Conservation (phyloP, 2,113 vertebrate genomes). For the Fregata magnificens region DNA sequence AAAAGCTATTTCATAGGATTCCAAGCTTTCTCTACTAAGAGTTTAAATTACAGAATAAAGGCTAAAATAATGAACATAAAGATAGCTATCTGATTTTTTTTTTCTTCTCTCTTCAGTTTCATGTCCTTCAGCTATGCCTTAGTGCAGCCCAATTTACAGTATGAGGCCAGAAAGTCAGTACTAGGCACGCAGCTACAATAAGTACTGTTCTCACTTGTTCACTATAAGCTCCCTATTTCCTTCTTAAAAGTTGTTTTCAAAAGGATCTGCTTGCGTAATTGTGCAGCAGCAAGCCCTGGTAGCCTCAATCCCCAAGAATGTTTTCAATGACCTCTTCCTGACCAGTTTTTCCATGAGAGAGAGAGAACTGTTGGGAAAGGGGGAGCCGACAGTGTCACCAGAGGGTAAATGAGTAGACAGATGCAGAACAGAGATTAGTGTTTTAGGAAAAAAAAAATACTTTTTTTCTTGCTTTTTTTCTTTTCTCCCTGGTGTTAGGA, state of each 20-base stretch:
- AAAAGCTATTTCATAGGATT: background rate
- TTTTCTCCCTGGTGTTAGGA: background rate
- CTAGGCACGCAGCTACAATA: background rate
- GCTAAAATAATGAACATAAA: background rate
- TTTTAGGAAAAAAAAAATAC: background rate
- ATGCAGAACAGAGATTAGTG: constrained; percentile 15
- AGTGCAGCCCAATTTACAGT: background rate
- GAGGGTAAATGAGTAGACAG: constrained; percentile 20
- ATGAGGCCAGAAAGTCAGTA: background rate
- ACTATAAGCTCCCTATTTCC: constrained; percentile 30
- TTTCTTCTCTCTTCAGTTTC: background rate
- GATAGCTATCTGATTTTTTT: background rate
- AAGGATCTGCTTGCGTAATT: constrained; percentile 59
- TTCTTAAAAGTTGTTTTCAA: constrained; percentile 61
- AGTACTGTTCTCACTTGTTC: constrained; percentile 30
- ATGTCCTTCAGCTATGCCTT: background rate
- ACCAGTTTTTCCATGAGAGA: constrained; percentile 38
- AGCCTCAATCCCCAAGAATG: constrained; percentile 48
- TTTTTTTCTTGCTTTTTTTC: fast-evolving
- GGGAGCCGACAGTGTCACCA: background rate
- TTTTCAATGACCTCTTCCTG: constrained; percentile 55
- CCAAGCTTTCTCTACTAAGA: background rate
- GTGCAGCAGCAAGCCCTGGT: constrained; percentile 22
- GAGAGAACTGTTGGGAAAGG: background rate
- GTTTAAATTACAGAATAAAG: background rate